Evolutionary conservation across 2,888 invertebrate species (phyloP), one percentile per base, ranked within the genome.

Genomic region (Incurvaria masculella): DNA sequence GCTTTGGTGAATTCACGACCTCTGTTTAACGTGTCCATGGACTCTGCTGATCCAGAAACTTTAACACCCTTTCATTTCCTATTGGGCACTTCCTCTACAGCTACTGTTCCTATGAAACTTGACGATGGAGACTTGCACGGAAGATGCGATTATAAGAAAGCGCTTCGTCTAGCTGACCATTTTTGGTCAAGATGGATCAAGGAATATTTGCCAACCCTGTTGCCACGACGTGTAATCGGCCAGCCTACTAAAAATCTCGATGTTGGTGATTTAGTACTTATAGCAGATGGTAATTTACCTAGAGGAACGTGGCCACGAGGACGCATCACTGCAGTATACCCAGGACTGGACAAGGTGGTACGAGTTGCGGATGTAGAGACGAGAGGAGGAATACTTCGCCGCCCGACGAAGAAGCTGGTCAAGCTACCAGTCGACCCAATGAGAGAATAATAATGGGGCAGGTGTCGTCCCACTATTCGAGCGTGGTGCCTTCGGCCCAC

Each of bases 41-140:
- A 43, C 8, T 39, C 44, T 1, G 42, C 21, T 17, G 17, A 19
- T 21, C 43, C 44, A 11, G 47, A 44, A 18, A 40, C 42, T n/a
- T 33, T 47, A 39, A 47, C 44, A 2, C 40, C 47, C 11, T 48
- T 48, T 19, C 47, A 48, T 19, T 48, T 44, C 16, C 23, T 48
- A 8, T 23, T 47, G 2, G 47, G 39, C n/a, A n/a, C 43, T 8
- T 33, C 39, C 21, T 44, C 43, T 33, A 23, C 39, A 1, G 42
- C 21, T 21, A 38, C 47, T 23, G 23, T 42, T 38, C 26, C 47
- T 5, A 16, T 19, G 11, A 8, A 27, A 11, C 42, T 47, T 6
- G 19, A 42, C 21, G 47, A 47, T 18, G 42, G 38, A 16, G 47
- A 47, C 27, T 11, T 47, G 21, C 20, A 20, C 16, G 38, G 47